These are phyloP conservation scores for Calameuta filiformis DNA, from an alignment of 2,888 invertebrate genomes.

Conservation along the genomic window DNA sequence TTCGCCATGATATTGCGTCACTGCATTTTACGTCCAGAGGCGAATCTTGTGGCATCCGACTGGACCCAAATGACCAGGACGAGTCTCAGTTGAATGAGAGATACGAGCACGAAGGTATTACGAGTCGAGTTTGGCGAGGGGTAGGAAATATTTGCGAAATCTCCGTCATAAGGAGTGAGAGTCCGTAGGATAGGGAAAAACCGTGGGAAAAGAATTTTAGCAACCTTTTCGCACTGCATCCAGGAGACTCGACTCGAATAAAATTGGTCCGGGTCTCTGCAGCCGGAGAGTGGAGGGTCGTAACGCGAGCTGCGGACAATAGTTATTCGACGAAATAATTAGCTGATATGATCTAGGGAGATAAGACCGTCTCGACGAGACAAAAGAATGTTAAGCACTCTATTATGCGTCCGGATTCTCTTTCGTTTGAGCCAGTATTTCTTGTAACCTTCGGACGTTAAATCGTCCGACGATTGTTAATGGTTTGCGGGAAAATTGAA, in stretches of 20 bases:
- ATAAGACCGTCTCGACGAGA: conserved; percentile 38
- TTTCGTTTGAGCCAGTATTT: conserved; percentile 43
- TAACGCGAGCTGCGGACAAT: conserved; percentile 36
- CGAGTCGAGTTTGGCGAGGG: neutral
- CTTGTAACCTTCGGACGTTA: conserved; percentile 33
- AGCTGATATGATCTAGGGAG: conserved; percentile 49
- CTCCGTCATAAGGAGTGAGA: neutral
- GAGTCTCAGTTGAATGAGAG: neutral
- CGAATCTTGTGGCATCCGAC: no score
- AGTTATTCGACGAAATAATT: conserved; percentile 46
- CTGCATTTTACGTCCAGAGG: no score
- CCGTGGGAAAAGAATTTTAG: conserved; percentile 31
- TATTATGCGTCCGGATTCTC: conserved; percentile 33
- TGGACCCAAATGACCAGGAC: neutral
- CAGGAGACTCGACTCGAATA: neutral
- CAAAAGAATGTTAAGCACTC: conserved; percentile 51
- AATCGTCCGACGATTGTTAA: conserved; percentile 20
- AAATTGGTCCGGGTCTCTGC: neutral
- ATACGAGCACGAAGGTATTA: neutral
- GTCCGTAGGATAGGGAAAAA: neutral
- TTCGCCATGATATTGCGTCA: no score
- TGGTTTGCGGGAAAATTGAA: neutral
- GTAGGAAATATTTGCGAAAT: neutral
- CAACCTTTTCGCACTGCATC: conserved; percentile 32
- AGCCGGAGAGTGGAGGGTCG: neutral